Evolutionary conservation across 64 coral and sea anemone genomes (phyloP).

Genomic region (Montipora capricornis): DNA sequence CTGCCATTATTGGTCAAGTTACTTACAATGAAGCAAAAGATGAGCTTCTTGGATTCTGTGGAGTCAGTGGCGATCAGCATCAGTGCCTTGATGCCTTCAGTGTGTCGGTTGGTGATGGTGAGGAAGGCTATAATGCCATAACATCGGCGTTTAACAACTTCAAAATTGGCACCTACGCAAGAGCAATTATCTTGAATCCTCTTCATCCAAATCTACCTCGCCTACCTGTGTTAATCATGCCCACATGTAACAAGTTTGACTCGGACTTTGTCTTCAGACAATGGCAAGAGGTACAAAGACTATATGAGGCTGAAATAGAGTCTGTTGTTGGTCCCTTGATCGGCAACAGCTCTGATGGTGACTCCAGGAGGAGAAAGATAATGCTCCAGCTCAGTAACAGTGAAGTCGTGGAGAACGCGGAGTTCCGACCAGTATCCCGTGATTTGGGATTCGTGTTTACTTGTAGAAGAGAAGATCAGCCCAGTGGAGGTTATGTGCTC

Average conservation of each 20-base stretch:
- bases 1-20: neutral
- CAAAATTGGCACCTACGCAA: slow-evolving; percentile 14
- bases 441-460: neutral
- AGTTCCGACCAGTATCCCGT: neutral
- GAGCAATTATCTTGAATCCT: slow-evolving; percentile 29
- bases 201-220: slow-evolving; percentile 29
- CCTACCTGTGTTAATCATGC: slow-evolving; percentile 11
- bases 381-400: slow-evolving; percentile 34
- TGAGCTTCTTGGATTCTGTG: slow-evolving; percentile 42
- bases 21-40: neutral
- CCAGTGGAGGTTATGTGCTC: neutral
- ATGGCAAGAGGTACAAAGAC: slow-evolving; percentile 9
- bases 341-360: slow-evolving; percentile 38
- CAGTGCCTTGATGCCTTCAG: slow-evolving; percentile 3
- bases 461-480: neutral
- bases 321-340: slow-evolving; percentile 13
- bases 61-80: neutral
- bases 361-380: slow-evolving; percentile 36
- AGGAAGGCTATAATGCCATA: slow-evolving; percentile 20
- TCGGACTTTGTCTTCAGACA: neutral
- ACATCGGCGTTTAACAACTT: slow-evolving; percentile 15
- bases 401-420: neutral
- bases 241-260: slow-evolving; percentile 22
- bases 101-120: slow-evolving; percentile 11
- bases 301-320: neutral